Conservation (phyloP, 1,140 invertebrate genomes). For the Asbolus verrucosus region DNA sequence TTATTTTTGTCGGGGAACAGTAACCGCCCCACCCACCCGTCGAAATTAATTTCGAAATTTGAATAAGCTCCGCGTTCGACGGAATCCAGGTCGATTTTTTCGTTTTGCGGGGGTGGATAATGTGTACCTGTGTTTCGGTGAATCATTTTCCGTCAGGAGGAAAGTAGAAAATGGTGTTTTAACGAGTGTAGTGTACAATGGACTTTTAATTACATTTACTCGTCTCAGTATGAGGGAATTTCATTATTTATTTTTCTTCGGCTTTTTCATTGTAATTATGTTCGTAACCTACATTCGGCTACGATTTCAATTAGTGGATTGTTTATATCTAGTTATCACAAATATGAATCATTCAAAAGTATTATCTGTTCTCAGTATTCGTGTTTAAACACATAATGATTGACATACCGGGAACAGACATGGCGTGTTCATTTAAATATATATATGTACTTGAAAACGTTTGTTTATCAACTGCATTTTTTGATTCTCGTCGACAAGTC, state of each 20-base stretch:
- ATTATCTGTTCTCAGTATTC: too few relatives aligned
- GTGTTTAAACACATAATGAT: too few relatives aligned
- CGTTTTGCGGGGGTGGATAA: not conserved
- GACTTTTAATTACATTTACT: slow-evolving; percentile 18
- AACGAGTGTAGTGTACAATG: slow-evolving; percentile 15
- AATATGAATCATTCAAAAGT: too few relatives aligned
- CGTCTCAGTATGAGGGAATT: slow-evolving; percentile 5
- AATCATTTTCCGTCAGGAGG: not conserved
- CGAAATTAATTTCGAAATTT: slow-evolving; percentile 27
- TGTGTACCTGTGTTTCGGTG: not conserved
- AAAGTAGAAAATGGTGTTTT: slow-evolving; percentile 30
- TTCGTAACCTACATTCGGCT: not conserved
- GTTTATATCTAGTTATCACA: too few relatives aligned
- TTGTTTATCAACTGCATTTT: too few relatives aligned
- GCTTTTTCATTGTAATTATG: slow-evolving; percentile 13
- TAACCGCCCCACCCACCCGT: not conserved
- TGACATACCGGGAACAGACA: too few relatives aligned
- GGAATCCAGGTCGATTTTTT: slow-evolving; percentile 15
- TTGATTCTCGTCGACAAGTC: too few relatives aligned
- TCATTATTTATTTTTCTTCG: slow-evolving; percentile 10
- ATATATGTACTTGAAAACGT: too few relatives aligned
- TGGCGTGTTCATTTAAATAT: too few relatives aligned
- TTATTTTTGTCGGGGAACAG: not conserved
- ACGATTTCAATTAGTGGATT: too few relatives aligned
- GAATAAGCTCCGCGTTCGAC: slow-evolving; percentile 8